phyloP scores from a whole-genome alignment of 2,113 vertebrate genomes.

The Rhinoderma darwinii region DNA sequence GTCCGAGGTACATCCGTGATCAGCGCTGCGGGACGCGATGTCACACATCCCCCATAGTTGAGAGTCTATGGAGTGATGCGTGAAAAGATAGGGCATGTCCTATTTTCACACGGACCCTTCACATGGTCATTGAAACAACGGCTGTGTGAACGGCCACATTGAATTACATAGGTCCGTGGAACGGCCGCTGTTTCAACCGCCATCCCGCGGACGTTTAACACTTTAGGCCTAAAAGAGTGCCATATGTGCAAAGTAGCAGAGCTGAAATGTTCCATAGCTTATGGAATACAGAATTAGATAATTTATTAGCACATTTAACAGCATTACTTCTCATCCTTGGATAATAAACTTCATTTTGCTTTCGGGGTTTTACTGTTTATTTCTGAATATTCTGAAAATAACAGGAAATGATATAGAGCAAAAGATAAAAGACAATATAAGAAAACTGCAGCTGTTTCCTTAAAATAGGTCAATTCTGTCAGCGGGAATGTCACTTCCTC shows the following conservation, averaged over 20 bases:
- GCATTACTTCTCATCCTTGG: neutral
- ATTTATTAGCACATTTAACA: neutral
- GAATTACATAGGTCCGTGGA: too few relatives aligned
- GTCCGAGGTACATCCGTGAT: too few relatives aligned
- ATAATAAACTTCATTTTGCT: constrained; percentile 8
- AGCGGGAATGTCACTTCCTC: constrained; percentile 26
- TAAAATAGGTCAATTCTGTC: constrained; percentile 27
- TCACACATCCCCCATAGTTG: too few relatives aligned
- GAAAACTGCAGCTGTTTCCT: constrained; percentile 55
- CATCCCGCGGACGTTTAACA: too few relatives aligned
- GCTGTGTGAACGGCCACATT: too few relatives aligned
- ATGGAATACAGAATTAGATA: neutral
- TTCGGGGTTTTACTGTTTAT: constrained; percentile 37
- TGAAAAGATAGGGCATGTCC: too few relatives aligned
- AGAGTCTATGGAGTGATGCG: too few relatives aligned
- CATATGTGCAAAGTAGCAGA: neutral
- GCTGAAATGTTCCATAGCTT: neutral
- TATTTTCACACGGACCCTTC: too few relatives aligned
- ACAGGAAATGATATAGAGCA: constrained; percentile 51
- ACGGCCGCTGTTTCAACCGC: too few relatives aligned
- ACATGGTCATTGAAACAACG: too few relatives aligned
- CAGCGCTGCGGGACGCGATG: too few relatives aligned
- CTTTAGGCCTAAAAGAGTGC: too few relatives aligned
- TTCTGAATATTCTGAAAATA: constrained; percentile 52
- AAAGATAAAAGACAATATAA: constrained; percentile 32